These are phyloP conservation scores for Elegia similella DNA, from an alignment of 2,888 invertebrate species.

Conservation along the genomic window DNA sequence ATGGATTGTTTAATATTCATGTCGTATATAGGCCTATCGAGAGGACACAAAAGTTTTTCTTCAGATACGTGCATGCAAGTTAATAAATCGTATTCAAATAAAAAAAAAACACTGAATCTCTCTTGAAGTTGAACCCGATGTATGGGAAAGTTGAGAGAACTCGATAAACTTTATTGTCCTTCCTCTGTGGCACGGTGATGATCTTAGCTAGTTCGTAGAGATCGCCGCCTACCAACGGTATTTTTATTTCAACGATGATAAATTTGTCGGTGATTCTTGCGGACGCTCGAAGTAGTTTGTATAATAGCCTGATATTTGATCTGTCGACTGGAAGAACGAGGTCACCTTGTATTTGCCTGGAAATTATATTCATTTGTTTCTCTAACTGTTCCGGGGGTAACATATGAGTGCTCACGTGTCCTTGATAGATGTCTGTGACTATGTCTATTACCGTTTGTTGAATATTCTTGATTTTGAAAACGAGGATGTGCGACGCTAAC, in stretches of 20 bases:
- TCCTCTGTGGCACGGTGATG: conserved; percentile 2
- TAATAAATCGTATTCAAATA: conserved; percentile 10
- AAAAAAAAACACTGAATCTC: conserved; percentile 10
- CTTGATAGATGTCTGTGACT: conserved; percentile 12
- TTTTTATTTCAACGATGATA: conserved; percentile 11
- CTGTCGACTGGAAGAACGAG: conserved; percentile 14
- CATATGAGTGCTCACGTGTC: conserved; percentile 16
- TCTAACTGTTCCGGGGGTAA: conserved; percentile 12
- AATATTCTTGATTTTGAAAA: conserved; percentile 10
- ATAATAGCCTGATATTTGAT: conserved; percentile 12
- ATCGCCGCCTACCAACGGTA: conserved; percentile 12
- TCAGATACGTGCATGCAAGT: conserved; percentile 8
- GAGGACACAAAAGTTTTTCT: conserved; percentile 13
- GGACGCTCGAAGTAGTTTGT: conserved; percentile 12
- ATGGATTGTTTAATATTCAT: conserved; percentile 12
- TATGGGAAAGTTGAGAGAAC: conserved; percentile 2
- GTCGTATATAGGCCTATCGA: conserved; percentile 16
- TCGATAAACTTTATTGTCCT: neutral
- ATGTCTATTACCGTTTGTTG: conserved; percentile 16
- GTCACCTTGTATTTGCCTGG: conserved; percentile 15
- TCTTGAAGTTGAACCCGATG: conserved; percentile 10
- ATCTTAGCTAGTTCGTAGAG: conserved; percentile 13
- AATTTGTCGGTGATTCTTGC: conserved; percentile 5
- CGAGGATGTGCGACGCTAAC: conserved; percentile 1
- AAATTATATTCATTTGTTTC: conserved; percentile 17